phyloP scores from a whole-genome alignment of 2,113 vertebrate species.

The Sprattus sprattus region DNA sequence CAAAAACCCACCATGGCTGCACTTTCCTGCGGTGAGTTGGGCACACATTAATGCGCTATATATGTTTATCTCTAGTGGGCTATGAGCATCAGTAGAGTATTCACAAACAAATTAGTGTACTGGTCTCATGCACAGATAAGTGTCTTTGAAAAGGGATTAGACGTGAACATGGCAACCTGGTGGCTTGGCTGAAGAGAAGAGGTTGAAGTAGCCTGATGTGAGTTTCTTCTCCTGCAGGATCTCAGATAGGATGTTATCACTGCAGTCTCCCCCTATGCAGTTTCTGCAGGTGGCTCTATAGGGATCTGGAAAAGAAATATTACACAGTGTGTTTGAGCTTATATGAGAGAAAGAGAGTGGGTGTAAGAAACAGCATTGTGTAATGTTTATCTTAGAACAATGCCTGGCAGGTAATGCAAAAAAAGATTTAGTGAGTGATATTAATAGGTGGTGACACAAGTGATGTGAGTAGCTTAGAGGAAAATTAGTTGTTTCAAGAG shows the following conservation, averaged over 20 bases:
- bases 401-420: too few relatives aligned
- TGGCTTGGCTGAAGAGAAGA: constrained; percentile 55
- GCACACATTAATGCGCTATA: background rate
- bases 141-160: background rate
- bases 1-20: constrained; percentile 55
- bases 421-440: too few relatives aligned
- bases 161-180: constrained; percentile 42
- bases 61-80: too few relatives aligned
- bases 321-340: background rate
- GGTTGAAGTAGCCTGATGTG: constrained; percentile 63
- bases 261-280: constrained; percentile 48
- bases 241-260: constrained; percentile 55
- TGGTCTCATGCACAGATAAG: background rate
- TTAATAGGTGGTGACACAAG: too few relatives aligned
- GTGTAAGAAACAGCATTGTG: too few relatives aligned
- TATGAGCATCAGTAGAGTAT: too few relatives aligned
- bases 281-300: constrained; percentile 55
- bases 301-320: constrained; percentile 32
- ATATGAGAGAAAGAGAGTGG: background rate
- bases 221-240: constrained; percentile 50
- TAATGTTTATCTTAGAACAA: too few relatives aligned
- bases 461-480: too few relatives aligned
- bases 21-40: constrained; percentile 57
- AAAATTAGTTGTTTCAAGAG: too few relatives aligned
- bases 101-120: background rate